Evolutionary conservation across 2,888 invertebrate species (phyloP).

Genomic region (Morpho achilles): DNA sequence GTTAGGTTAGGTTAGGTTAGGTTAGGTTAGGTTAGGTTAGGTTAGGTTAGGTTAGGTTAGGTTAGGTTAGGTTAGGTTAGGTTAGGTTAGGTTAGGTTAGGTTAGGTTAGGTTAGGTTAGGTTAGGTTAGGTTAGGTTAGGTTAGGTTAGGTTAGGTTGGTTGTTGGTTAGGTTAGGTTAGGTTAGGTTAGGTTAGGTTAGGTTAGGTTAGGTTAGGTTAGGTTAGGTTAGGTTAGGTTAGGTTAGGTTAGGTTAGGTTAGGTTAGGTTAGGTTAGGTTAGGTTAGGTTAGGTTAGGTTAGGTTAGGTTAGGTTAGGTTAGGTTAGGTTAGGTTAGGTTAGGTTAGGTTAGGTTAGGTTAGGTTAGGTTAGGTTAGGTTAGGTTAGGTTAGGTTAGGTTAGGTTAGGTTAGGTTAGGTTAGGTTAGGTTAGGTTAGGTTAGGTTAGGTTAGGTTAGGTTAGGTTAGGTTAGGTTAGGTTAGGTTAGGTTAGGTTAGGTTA

Average conservation of each 20-base stretch:
- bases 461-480: too few species aligned
- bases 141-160: constrained; percentile 2
- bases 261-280: neutral
- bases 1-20: constrained; percentile 2
- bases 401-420: too few species aligned
- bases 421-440: too few species aligned
- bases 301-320: too few species aligned
- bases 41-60: constrained; percentile 4
- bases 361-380: too few species aligned
- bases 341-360: too few species aligned
- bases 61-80: constrained; percentile 3
- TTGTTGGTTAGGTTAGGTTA: constrained; percentile 5
- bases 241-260: constrained; percentile 3
- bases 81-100: constrained; percentile 6
- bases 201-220: constrained; percentile 6
- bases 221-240: constrained; percentile 6
- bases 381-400: too few species aligned
- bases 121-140: constrained; percentile 5
- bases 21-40: constrained; percentile 4
- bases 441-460: too few species aligned
- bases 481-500: too few species aligned
- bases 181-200: constrained; percentile 10
- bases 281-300: neutral
- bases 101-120: constrained; percentile 7
- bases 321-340: too few species aligned